These are phyloP conservation scores for Siphamia tubifer DNA, from an alignment of 2,113 vertebrate genomes.

Conservation along the genomic window DNA sequence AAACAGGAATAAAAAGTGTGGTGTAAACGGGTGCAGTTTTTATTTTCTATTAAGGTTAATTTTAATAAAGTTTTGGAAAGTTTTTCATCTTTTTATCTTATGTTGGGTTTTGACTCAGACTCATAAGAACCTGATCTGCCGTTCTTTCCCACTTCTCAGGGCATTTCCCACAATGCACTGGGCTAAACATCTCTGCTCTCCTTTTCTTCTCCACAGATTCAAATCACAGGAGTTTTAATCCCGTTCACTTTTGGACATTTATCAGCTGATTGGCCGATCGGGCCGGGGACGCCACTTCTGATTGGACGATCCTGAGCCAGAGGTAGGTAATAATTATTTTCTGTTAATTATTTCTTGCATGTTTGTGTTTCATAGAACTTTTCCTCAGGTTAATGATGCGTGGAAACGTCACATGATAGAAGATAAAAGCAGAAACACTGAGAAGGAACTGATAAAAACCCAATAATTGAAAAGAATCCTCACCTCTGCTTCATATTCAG, in stretches of 20 bases:
- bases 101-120: no score
- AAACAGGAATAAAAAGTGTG: no score
- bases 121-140: conserved; percentile 1
- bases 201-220: conserved; percentile 3
- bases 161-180: background rate
- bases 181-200: background rate
- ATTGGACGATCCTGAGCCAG: background rate
- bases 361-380: background rate
- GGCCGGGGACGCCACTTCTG: background rate
- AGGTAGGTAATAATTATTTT: background rate
- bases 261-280: background rate
- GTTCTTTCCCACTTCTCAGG: conserved; percentile 9
- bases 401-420: no score
- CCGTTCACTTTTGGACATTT: background rate
- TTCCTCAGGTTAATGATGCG: no score
- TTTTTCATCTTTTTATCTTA: no score
- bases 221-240: background rate
- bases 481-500: no score
- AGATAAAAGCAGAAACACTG: no score
- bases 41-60: no score
- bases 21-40: no score
- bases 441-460: no score
- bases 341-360: background rate
- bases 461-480: background rate
- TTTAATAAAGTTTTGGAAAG: no score